Percentiles rank a stretch among this genome's conserved stretches.
Evolutionary conservation across 2,113 vertebrate genomes (phyloP).

Genomic region (Variabilichromis moorii): DNA sequence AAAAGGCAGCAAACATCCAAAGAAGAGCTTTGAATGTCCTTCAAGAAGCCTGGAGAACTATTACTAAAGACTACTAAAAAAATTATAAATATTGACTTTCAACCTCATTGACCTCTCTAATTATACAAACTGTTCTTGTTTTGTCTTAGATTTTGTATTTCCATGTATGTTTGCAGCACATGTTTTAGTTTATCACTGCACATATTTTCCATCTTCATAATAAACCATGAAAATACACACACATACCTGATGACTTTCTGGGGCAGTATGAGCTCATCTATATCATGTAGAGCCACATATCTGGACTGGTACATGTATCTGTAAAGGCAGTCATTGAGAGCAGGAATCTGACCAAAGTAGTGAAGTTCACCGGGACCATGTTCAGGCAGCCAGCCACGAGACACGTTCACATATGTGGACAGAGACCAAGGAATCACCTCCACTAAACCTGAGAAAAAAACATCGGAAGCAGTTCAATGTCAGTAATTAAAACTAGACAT

Average conservation of each 20-base stretch:
- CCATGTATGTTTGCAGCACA: too few species aligned
- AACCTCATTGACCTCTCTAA: too few species aligned
- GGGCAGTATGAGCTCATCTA: slow-evolving; percentile 71
- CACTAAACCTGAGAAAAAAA: not conserved
- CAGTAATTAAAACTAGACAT: accelerated
- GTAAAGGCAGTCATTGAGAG: slow-evolving; percentile 38
- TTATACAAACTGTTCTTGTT: not conserved
- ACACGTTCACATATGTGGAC: slow-evolving; percentile 43
- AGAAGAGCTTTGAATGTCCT: too few species aligned
- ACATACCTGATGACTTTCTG: slow-evolving; percentile 17
- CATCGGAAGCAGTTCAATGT: not conserved
- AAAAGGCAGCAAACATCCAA: too few species aligned
- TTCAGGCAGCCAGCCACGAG: slow-evolving; percentile 9
- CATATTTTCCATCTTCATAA: not conserved
- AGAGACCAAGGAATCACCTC: slow-evolving; percentile 72
- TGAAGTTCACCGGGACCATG: slow-evolving; percentile 50
- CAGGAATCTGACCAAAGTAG: slow-evolving; percentile 54
- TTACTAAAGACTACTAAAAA: too few species aligned
- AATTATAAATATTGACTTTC: too few species aligned
- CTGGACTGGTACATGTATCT: slow-evolving; percentile 59
- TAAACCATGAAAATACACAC: not conserved
- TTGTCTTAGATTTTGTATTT: not conserved
- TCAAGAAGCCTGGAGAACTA: too few species aligned
- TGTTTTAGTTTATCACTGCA: not conserved
- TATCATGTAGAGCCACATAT: slow-evolving; percentile 65